Evolutionary conservation across 2,797 vertebrate species (phyloP), one percentile per base, ranked within the genome.

Genomic region (Sylvia borin): DNA sequence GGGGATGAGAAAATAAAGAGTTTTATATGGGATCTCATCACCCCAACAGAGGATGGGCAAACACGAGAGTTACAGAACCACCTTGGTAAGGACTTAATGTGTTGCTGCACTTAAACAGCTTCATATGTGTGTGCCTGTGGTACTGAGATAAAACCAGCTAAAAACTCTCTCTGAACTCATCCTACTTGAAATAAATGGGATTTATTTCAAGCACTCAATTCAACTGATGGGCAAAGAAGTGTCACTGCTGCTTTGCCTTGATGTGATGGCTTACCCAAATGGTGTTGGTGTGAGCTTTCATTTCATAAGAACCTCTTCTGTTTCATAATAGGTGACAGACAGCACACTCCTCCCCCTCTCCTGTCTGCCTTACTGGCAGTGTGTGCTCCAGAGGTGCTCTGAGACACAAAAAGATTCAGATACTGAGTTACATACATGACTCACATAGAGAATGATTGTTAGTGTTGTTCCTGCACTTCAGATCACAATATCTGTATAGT

Each of bases 21-120:
- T 96, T 99, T 99, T 97, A 99, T 99, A 98, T 99, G 99, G 99
- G 99, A 99, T 97, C 98, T 99, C 88, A 99, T 99, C 42, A 99
- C 99, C 24, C 99, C 99, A 16, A 98, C 98, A 18, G 99, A 99
- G 93, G 99, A 99, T 26, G 99, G 99, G n/a, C 98, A 98, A 62
- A 99, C 99, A 66, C 98, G 99, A 88, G 99, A 99, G 97, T 98
- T 99, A 42, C 99, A 99, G 96, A 99, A 99, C 97, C 99, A 99
- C 95, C 97, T 99, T 4, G 99, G 99, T 99, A 97, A 97, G 95
- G 64, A 76, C 25, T 43, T 58, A 0, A 1, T 0, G 0, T 61
- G 20, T 85, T 90, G 38, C 34, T 91, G 32, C 65, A 51, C 13
- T 81, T 71, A 7, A 54, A 43, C 42, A 78, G 8, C 26, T 79